Evolutionary conservation across 2,797 vertebrate species (phyloP), one percentile per base, ranked within the genome.

Genomic region (Ptychadena robeensis): DNA sequence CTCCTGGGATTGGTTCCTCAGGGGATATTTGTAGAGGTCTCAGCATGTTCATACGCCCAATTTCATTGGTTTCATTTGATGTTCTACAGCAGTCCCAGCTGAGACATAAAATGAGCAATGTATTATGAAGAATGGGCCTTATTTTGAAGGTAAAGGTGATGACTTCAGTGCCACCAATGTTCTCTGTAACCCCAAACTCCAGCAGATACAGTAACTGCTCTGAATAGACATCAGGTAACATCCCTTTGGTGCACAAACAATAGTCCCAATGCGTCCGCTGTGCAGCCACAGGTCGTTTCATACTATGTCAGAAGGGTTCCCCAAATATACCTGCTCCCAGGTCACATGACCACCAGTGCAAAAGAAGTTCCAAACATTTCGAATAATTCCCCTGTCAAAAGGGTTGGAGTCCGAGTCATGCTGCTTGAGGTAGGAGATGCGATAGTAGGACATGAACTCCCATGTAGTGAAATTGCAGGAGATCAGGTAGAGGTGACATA

Each of bases 381-480:
- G 90, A 31, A 94, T 40, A 11, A 95, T 86, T 9, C 97, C 98
- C 0, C 93, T 95, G 91, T 99, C 96, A 0, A 99, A 99, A 4
- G 97, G 97, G 89, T 97, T 98, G 85, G 96, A 90, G 4, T 95
- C 94, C 0, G 89, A 44, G 7, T 93, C 94, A 0, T 94, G 95
- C 88, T 96, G 95, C 15, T 91, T 95, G 89, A 99, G 95, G 95
- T 99, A 99, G 89, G 96, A 94, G 79, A 99, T 97, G 87, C 96
- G 95, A 82, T 98, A 96, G 18, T 94, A 93, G 0, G 96, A 96
- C 94, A 97, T 96, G 92, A 98, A 98, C 88, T 99, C 98, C 98
- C 98, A 99, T 31, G 96, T 98, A 72, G 98, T 99, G 80, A 94
- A 95, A 89, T 98, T 98, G 83, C 94, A 93, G 0, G 97, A 96